Evolutionary conservation across 2,113 vertebrate genomes (phyloP).

Genomic region (Elanus axillaris): DNA sequence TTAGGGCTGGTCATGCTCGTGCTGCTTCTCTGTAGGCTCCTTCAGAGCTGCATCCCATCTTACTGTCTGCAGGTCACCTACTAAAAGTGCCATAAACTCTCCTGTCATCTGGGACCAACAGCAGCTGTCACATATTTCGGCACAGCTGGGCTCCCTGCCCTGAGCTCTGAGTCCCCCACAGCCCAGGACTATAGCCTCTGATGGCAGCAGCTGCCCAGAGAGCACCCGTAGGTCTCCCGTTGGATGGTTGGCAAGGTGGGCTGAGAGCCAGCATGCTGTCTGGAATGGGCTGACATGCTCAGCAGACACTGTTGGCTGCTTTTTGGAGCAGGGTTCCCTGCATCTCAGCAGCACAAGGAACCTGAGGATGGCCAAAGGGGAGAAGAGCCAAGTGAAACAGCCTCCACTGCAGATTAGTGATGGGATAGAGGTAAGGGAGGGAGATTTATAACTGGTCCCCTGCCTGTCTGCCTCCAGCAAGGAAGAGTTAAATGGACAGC

Average conservation of each 20-base stretch:
- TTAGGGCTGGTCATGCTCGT: fast-evolving
- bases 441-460: neutral
- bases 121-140: neutral
- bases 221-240: fast-evolving
- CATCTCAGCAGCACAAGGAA: neutral
- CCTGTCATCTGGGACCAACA: neutral
- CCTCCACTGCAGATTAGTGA: neutral
- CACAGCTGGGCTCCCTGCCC: neutral
- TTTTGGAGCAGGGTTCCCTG: neutral
- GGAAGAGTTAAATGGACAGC: neutral
- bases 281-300: fast-evolving
- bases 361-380: neutral
- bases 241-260: fast-evolving
- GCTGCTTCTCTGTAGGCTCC: neutral
- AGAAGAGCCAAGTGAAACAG: fast-evolving
- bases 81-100: neutral
- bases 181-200: neutral
- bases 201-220: neutral
- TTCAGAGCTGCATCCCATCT: neutral
- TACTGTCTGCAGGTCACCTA: neutral
- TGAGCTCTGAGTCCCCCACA: fast-evolving
- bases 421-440: neutral
- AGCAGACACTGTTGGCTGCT: neutral
- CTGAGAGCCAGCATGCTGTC: neutral
- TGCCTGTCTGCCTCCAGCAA: neutral